A percentile compares a stretch with the other conserved stretches of the same genome.
phyloP scores from a whole-genome alignment of 2,113 vertebrate genomes.

The Cinclus mexicanus region DNA sequence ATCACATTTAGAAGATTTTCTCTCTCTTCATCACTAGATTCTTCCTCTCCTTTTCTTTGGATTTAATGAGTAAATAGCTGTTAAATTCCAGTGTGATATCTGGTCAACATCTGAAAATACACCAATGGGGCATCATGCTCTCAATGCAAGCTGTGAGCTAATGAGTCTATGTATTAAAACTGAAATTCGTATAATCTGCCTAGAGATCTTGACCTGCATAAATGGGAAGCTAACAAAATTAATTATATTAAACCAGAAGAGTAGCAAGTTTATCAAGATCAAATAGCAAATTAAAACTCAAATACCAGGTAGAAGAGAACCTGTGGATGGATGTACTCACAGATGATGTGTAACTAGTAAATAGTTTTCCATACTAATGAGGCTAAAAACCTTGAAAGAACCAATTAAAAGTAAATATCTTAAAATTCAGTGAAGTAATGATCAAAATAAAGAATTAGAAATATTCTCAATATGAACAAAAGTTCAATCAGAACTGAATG shows the following conservation, averaged over 20 bases:
- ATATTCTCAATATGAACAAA: not conserved
- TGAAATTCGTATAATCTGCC: not conserved
- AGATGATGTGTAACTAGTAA: not conserved
- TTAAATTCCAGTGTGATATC: not conserved
- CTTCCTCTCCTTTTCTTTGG: not conserved
- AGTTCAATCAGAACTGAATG: not conserved
- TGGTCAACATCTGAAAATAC: not conserved
- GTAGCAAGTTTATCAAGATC: not conserved
- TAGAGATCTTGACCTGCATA: not conserved
- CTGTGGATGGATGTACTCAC: not conserved
- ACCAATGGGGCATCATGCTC: not conserved
- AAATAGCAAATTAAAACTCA: not conserved
- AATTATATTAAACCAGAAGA: not conserved
- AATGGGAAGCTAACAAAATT: not conserved
- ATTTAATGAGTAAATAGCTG: not conserved
- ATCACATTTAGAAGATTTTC: not conserved
- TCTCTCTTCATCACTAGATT: not conserved
- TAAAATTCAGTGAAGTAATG: not conserved
- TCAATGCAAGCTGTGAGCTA: not conserved
- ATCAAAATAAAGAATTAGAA: not conserved
- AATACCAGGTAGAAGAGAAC: not conserved
- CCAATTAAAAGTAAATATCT: not conserved
- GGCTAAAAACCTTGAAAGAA: not conserved
- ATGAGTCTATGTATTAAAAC: not conserved
- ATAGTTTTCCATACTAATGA: not conserved